Base-by-base conservation (phyloP, 2,888 invertebrate species). In the Ochropleura plecta region DNA sequence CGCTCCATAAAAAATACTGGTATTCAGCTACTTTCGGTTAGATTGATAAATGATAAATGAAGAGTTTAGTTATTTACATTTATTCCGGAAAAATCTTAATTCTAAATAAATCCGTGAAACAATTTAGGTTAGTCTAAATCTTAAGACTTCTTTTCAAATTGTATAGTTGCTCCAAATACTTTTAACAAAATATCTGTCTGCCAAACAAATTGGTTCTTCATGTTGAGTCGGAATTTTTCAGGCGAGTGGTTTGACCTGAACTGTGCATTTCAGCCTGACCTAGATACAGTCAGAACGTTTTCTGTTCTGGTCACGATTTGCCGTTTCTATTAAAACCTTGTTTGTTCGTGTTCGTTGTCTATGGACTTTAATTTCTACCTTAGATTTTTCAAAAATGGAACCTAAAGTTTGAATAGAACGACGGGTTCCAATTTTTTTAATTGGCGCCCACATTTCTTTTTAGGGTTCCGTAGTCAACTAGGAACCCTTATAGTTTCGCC, bases 231-330 rank as follows among this genome's bases (percentile, higher is more conserved):
- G 76, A 79, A 79, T 85, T 83, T 87, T 79, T 74, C 85, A 82
- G 81, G 65, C 81, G 83, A 87, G 87, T 84, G 85, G 85, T 81
- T 85, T 88, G 88, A 89, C 89, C 90, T 81, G 83, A 68, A 67
- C 77, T 81, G 80, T 78, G 75, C 83, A 76, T 86, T 89, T 87
- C 86, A 86, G 87, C 9, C 76, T 85, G 91, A 89, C 91, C 91
- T 87, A 89, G 80, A 86, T 89, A 71, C 75, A 62, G 66, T 16
- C 44, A 46, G 78, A 82, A 80, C 73, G 74, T 84, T 84, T 74
- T 57, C 46, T 81, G 74, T 87, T 84, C 30, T 71, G 65, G 81
- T 81, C 78, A 77, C 69, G 78, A 68, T 51, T 80, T 70, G 69
- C 65, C 46, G 63, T 76, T 78, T 79, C 75, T 69, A 82, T 79